Percentiles rank a stretch among this genome's conserved stretches.
Conservation (phyloP, 2,113 vertebrate species). For the Saccopteryx leptura region DNA sequence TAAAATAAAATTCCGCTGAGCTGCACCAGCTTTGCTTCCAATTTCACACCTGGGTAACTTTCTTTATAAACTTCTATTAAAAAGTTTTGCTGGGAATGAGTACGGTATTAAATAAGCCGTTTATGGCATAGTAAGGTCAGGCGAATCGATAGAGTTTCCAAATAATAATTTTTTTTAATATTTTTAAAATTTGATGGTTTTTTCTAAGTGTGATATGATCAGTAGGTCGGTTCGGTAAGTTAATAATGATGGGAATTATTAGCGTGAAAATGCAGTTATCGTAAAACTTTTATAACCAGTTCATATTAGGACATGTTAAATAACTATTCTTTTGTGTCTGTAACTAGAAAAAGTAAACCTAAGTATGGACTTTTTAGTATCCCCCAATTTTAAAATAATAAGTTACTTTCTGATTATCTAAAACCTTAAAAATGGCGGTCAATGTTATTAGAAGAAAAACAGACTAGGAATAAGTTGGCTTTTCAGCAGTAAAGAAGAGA, state of each 20-base stretch:
- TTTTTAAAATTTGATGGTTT: slow-evolving; percentile 18
- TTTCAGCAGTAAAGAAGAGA: background rate
- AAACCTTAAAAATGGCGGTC: background rate
- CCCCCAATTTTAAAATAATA: slow-evolving; percentile 8
- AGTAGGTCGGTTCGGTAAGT: slow-evolving; percentile 24
- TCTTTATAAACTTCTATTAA: slow-evolving; percentile 88
- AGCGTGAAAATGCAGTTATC: background rate
- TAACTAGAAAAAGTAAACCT: slow-evolving; percentile 5
- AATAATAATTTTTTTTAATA: background rate
- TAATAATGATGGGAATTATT: slow-evolving; percentile 5
- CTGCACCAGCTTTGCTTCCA: slow-evolving; percentile 85
- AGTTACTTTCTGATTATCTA: background rate
- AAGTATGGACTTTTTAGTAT: slow-evolving; percentile 10
- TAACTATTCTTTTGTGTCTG: background rate
- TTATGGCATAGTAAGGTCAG: slow-evolving; percentile 76
- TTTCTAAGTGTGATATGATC: background rate
- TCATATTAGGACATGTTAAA: background rate
- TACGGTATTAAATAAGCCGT: slow-evolving; percentile 82
- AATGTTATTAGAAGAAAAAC: background rate
- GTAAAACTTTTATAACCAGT: background rate
- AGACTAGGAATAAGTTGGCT: background rate
- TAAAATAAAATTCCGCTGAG: slow-evolving; percentile 82
- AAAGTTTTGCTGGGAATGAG: slow-evolving; percentile 84
- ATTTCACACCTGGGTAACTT: slow-evolving; percentile 90
- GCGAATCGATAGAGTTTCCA: slow-evolving; percentile 47